Conservation (phyloP, 2,888 invertebrate genomes). For the Caenorhabditis japonica region DNA sequence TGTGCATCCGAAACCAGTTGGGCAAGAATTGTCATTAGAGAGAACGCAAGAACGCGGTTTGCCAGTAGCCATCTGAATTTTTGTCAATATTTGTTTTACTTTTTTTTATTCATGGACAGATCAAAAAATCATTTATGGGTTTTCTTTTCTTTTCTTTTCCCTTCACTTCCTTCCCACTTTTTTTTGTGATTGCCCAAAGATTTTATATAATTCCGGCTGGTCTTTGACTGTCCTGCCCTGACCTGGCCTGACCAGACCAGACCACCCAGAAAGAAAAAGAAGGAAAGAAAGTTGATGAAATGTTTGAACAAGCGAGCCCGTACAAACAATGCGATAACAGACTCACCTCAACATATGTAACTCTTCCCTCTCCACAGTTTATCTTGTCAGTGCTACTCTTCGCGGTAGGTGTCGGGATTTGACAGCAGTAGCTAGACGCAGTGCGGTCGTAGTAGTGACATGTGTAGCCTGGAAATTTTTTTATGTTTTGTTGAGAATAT, state of each 20-base stretch:
- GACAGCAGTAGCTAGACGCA: constrained; percentile 76
- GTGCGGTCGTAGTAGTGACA: constrained; percentile 75
- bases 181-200: too few relatives aligned
- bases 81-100: constrained; percentile 26
- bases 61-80: constrained; percentile 70
- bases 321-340: constrained; percentile 17
- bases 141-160: constrained; percentile 24
- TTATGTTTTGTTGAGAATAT: neutral
- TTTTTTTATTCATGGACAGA: too few relatives aligned
- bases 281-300: constrained; percentile 37
- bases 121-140: neutral
- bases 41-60: constrained; percentile 72
- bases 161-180: neutral
- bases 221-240: too few relatives aligned
- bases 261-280: too few relatives aligned
- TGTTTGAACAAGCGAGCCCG: constrained; percentile 26
- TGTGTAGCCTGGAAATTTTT: constrained; percentile 65
- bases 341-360: constrained; percentile 72
- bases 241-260: too few relatives aligned
- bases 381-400: constrained; percentile 52
- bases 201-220: constrained; percentile 32
- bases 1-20: constrained; percentile 75
- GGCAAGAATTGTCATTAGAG: constrained; percentile 67
- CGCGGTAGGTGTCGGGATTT: constrained; percentile 57
- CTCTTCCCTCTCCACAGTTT: constrained; percentile 70